Evolutionary conservation across 2,797 vertebrate genomes (phyloP).

Genomic region (Margarornis squamiger): DNA sequence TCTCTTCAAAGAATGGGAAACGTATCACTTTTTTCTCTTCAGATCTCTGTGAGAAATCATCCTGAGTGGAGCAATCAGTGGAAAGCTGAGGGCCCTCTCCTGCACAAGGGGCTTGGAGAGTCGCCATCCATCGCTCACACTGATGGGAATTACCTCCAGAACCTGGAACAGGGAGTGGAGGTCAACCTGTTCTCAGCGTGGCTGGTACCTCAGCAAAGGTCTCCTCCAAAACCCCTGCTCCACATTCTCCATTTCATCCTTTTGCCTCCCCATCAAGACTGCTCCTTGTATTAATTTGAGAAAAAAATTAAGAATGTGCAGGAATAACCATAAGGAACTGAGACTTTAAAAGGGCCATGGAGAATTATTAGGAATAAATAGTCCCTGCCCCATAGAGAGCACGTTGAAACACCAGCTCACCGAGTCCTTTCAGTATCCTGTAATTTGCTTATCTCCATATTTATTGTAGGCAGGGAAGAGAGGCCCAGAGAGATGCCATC

Average conservation of each 20-base stretch:
- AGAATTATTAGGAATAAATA: background rate
- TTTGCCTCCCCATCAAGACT: background rate
- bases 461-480: background rate
- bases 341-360: background rate
- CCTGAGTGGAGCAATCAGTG: background rate
- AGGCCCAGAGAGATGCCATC: background rate
- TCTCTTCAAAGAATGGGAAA: slow-evolving; percentile 64
- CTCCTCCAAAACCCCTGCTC: background rate
- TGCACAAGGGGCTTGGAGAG: background rate
- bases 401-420: background rate
- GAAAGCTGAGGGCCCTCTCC: background rate
- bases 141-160: background rate
- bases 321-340: background rate
- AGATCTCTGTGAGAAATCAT: background rate
- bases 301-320: background rate
- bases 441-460: background rate
- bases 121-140: rapidly evolving
- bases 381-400: background rate
- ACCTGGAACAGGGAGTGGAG: background rate
- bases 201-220: background rate
- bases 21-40: background rate
- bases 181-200: background rate
- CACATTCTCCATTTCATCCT: background rate
- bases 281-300: background rate
- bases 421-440: background rate